Conservation (phyloP, 1,140 invertebrate species). For the Drosophila bipectinata region DNA sequence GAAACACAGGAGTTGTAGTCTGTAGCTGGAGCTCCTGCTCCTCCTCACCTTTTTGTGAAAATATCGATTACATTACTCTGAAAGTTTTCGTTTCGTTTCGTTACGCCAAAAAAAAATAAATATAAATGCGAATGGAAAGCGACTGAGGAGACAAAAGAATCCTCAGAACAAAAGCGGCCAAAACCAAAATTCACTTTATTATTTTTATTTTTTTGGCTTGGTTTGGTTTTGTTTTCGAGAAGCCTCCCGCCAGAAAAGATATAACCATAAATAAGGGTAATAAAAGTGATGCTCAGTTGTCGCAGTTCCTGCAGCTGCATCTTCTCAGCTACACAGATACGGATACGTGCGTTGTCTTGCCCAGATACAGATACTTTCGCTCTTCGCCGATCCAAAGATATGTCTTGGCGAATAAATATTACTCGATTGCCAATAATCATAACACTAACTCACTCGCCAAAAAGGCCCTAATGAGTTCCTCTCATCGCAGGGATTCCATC, state of each 20-base stretch:
- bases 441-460: slow-evolving; percentile 63
- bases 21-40: background rate
- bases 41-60: slow-evolving; percentile 51
- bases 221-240: slow-evolving; percentile 12
- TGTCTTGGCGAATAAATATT: slow-evolving; percentile 57
- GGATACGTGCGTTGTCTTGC: slow-evolving; percentile 6
- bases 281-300: slow-evolving; percentile 80
- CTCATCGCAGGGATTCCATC: background rate
- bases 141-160: slow-evolving; percentile 17
- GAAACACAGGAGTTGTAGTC: slow-evolving; percentile 3
- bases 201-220: background rate
- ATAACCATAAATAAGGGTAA: slow-evolving; percentile 80
- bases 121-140: too few species aligned
- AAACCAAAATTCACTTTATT: slow-evolving; percentile 2
- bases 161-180: slow-evolving; percentile 28
- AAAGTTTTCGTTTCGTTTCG: slow-evolving; percentile 43
- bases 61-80: slow-evolving; percentile 56
- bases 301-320: slow-evolving; percentile 38
- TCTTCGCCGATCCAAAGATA: slow-evolving; percentile 5
- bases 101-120: slow-evolving; percentile 20
- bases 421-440: slow-evolving; percentile 65
- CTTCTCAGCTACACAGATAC: slow-evolving; percentile 12
- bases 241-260: slow-evolving; percentile 16
- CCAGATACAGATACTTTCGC: slow-evolving; percentile 2
- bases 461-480: slow-evolving; percentile 24